Conservation (phyloP, 2,113 vertebrate species). For the Notechis scutatus region DNA sequence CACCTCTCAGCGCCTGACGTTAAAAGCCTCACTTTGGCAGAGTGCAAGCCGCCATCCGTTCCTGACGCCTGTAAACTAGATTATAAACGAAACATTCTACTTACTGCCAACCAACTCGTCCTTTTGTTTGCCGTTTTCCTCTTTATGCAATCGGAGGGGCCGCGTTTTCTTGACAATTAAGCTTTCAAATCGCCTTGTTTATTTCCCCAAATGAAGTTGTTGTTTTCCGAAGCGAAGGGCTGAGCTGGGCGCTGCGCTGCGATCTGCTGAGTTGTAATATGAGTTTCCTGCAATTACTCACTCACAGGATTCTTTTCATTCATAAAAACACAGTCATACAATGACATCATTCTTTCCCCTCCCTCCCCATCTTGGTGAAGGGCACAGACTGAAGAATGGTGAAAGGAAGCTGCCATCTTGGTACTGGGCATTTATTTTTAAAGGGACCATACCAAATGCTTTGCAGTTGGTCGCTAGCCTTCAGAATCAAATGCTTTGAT, state of each 20-base stretch:
- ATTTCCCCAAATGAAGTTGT: conserved; percentile 22
- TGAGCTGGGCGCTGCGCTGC: conserved; percentile 1
- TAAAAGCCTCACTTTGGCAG: neutral
- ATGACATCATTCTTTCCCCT: conserved; percentile 65
- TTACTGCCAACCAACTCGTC: neutral
- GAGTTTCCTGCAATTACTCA: conserved; percentile 79
- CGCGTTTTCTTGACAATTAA: neutral
- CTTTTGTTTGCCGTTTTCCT: conserved; percentile 15
- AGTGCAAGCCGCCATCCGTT: neutral
- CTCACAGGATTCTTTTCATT: conserved; percentile 82
- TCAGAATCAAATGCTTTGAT: neutral
- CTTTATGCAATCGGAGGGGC: neutral
- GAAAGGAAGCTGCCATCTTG: conserved; percentile 35
- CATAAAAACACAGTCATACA: conserved; percentile 82
- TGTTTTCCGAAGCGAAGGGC: conserved; percentile 16
- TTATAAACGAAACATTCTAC: neutral
- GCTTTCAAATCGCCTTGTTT: neutral
- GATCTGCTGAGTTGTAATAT: conserved; percentile 65
- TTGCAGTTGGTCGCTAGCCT: too few species aligned
- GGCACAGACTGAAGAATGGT: neutral
- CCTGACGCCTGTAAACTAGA: neutral
- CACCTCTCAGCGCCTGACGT: neutral
- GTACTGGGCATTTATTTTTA: conserved; percentile 18
- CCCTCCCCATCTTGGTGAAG: neutral
- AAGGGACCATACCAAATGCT: neutral